These are phyloP conservation scores for Leuctra nigra DNA, from an alignment of 2,888 invertebrate species.

Conservation along the genomic window DNA sequence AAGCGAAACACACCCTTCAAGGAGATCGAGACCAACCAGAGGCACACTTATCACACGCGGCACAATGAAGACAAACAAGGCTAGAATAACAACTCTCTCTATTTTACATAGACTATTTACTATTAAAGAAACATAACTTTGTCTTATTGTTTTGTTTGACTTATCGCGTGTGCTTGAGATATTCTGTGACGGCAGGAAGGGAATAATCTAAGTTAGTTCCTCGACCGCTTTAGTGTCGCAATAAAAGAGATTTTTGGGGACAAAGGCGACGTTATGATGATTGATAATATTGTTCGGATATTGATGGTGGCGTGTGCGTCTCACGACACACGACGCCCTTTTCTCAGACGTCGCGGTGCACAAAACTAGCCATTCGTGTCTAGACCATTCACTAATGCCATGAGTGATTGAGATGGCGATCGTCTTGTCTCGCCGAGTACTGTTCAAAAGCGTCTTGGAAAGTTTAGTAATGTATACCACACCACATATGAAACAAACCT, in stretches of 20 bases:
- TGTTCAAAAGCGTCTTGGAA: not conserved
- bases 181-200: not conserved
- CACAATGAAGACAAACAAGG: slow-evolving; percentile 7
- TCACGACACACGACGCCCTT: not conserved
- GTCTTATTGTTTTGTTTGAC: not conserved
- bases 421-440: not conserved
- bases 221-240: not conserved
- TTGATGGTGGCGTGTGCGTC: slow-evolving; percentile 9
- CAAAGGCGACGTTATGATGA: slow-evolving; percentile 5
- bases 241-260: not conserved
- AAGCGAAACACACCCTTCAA: not conserved
- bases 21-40: not conserved
- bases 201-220: not conserved
- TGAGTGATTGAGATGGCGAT: not conserved
- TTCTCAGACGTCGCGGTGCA: not conserved
- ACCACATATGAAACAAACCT: too few species aligned
- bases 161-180: not conserved
- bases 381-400: not conserved
- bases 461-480: too few species aligned
- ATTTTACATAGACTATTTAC: too few species aligned
- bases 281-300: slow-evolving; percentile 2
- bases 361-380: not conserved
- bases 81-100: too few species aligned
- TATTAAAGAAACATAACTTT: too few species aligned
- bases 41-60: slow-evolving; percentile 6